A percentile compares a stretch with the other conserved stretches of the same genome.
phyloP scores from a whole-genome alignment of 2,888 invertebrate genomes.

The Pediacus dermestoides region DNA sequence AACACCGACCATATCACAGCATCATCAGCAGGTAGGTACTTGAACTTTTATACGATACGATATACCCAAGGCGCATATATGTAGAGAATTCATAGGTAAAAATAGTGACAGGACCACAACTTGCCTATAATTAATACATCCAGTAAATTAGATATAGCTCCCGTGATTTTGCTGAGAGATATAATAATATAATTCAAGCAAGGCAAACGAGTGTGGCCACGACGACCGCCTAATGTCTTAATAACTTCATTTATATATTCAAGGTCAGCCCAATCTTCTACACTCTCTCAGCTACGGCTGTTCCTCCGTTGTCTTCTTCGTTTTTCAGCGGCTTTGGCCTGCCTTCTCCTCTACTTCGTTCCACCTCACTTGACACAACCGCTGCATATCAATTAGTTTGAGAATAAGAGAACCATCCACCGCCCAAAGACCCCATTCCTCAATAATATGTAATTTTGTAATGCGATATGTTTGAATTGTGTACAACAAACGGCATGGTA shows the following conservation, averaged over 20 bases:
- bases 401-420: too few relatives aligned
- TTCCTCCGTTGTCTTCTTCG: conserved; percentile 22
- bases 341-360: conserved; percentile 29
- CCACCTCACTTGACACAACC: conserved; percentile 26
- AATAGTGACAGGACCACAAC: conserved; percentile 34
- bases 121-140: conserved; percentile 47
- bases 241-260: conserved; percentile 51
- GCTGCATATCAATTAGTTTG: conserved; percentile 26
- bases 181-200: conserved; percentile 47
- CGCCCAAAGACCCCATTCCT: conserved; percentile 11
- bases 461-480: conserved; percentile 25
- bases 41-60: not conserved
- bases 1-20: too few relatives aligned
- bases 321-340: conserved; percentile 15
- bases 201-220: conserved; percentile 45
- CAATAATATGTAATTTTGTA: conserved; percentile 21
- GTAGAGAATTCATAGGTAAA: too few relatives aligned
- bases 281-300: conserved; percentile 18
- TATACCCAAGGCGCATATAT: conserved; percentile 13
- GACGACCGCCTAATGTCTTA: conserved; percentile 50
- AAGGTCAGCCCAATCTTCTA: conserved; percentile 45
- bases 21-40: conserved; percentile 8
- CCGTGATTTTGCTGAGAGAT: conserved; percentile 47
- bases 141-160: conserved; percentile 47
- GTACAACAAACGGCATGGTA: too few relatives aligned